Base-by-base conservation (phyloP, 2,797 vertebrate genomes). In the Agapornis canus region DNA sequence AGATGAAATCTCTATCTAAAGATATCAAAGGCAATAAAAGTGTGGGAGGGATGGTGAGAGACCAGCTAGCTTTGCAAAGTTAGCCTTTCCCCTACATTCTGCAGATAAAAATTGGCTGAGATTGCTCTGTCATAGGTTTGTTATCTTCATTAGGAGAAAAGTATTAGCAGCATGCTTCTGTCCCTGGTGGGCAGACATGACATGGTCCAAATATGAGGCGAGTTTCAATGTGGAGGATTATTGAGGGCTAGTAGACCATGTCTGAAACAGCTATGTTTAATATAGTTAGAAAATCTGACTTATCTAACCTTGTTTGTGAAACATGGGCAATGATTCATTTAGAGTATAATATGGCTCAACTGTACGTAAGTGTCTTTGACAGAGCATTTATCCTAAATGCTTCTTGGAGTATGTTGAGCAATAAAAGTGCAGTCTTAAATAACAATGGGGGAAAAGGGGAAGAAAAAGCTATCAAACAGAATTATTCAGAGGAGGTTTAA, bases 331-430 rank as follows among this genome's bases (percentile, higher is more conserved):
- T 91, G 84, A 94, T 96, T 94, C 82, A 65, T 83, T 66, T 69
- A 81, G 75, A 94, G 72, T 60, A 59, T 91, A 87, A 91, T 93
- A 86, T 31, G 37, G 65, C 59, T 94, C 79, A 83, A 94, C 82
- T 86, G 65, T 91, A 63, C 57, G 3, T 89, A 91, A 95, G 93
- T 93, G 94, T 92, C 86, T 95, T 91, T 94, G 93, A 97, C 89
- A 92, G 52, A 92, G 82, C 87, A 71, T 92, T 95, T 93, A 61
- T 95, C 54, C 92, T 91, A 83, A 94, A 92, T 91, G 86, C 65
- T 83, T 89, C 76, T 91, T 94, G 87, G 94, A 96, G 49, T 88
- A 82, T 59, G 57, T 83, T 86, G 61, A 93, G 89, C 94, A 80
- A 65, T 96, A 93, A 94, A 92, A 95, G 42, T 54, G 25, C 49